These are phyloP conservation scores for Trypoxylon attenuatum DNA, from an alignment of 2,888 invertebrate species.

Conservation along the genomic window DNA sequence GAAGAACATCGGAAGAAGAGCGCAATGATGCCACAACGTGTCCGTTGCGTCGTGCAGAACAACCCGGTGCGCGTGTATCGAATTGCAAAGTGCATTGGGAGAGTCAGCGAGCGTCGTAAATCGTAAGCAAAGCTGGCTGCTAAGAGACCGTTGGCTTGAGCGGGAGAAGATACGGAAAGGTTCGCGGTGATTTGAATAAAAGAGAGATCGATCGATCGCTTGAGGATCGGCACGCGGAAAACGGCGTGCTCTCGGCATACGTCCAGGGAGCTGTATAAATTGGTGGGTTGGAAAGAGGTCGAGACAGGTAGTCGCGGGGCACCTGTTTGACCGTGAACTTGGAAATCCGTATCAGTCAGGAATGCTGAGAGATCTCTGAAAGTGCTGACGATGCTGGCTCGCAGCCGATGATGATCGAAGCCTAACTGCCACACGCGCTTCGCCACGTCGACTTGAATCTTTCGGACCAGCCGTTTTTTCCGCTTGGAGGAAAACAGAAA, in stretches of 20 bases:
- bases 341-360: not conserved
- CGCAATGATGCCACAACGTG: too few species aligned
- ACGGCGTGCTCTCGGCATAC: not conserved
- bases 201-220: not conserved
- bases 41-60: too few species aligned
- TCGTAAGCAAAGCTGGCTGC: too few species aligned
- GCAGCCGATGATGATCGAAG: conserved; percentile 44
- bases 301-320: not conserved
- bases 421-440: conserved; percentile 18
- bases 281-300: not conserved
- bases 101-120: not conserved
- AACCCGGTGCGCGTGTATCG: not conserved
- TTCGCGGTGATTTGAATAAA: conserved; percentile 10
- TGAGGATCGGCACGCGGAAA: not conserved
- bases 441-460: conserved; percentile 36
- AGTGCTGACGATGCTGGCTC: not conserved
- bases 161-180: not conserved
- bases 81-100: not conserved
- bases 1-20: not conserved
- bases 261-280: not conserved
- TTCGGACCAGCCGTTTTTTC: conserved; percentile 26
- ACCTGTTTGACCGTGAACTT: conserved; percentile 31
- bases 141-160: not conserved
- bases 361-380: not conserved
- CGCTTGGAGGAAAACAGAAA: not conserved